Base-by-base conservation (phyloP, 2,888 invertebrate genomes). In the Taphrorychus bicolor region DNA sequence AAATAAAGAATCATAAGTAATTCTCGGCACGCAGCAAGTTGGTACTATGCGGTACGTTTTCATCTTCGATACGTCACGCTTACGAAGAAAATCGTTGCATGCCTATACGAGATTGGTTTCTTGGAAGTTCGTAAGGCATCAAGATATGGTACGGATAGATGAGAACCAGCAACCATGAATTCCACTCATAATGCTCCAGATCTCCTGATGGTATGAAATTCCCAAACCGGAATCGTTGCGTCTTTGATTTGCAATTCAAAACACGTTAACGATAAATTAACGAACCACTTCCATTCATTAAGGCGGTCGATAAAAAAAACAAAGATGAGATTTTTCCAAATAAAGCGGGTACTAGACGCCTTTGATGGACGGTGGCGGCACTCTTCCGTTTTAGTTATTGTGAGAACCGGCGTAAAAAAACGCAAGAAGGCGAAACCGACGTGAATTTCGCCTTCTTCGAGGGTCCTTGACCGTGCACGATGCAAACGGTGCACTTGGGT, bases 391-490 rank as follows among this genome's bases (percentile, higher is more conserved):
- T 58, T 40, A 32, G 17, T 61, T 66, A 23, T 54, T 57, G 60
- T 56, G 66, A 66, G 54, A 67, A 62, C 58, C 48, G 9, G 59
- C 45, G 14, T 45, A 45, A 14, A 68, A 63, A 59, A 68, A 59
- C 18, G 42, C 59, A 62, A 22, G 51, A 65, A 65, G 65, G 53
- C 65, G 59, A 66, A 66, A 59, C 56, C 57, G 19, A 48, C 24
- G 62, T 16, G n/a, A 14, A 66, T 70, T 70, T 70, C 63, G 62
- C 66, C 70, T 66, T 66, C 66, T 59, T 64, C 57, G 24, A 32
- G 48, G 70, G 70, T 70, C 63, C 66, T 66, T 70, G 70, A 70
- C 70, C 70, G 65, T 63, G 62, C 65, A 18, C 53, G n/a, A 42
- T 60, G 63, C 64, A 63, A 7, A 9, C 69, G 60, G 51, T 67